phyloP scores from a whole-genome alignment of 2,797 vertebrate species.

The Trachops cirrhosus region DNA sequence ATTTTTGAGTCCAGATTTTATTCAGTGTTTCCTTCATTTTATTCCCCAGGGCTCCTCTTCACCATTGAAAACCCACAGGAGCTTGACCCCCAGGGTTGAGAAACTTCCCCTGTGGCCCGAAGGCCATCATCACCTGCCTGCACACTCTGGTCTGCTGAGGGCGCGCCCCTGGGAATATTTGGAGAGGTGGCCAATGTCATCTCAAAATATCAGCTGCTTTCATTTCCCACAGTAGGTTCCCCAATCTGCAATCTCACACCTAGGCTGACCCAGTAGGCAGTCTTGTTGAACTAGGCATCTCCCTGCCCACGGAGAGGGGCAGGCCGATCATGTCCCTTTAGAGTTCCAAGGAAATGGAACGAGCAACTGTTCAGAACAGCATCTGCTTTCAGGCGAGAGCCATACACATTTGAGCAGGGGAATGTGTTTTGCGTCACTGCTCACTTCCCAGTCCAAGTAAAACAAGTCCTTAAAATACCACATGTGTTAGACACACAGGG shows the following conservation, averaged over 20 bases:
- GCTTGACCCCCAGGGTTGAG: conserved; percentile 66
- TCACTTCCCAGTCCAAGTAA: not conserved
- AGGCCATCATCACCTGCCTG: conserved; percentile 71
- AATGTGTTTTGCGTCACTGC: not conserved
- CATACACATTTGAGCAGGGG: not conserved
- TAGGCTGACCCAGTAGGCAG: not conserved
- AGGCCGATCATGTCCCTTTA: not conserved
- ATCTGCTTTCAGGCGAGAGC: not conserved
- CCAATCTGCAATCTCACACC: not conserved
- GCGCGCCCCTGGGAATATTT: conserved; percentile 73
- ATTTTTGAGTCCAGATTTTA: not conserved
- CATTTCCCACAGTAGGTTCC: not conserved
- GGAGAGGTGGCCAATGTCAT: conserved; percentile 77
- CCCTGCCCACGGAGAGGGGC: not conserved
- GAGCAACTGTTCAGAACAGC: not conserved
- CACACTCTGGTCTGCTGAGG: conserved; percentile 76
- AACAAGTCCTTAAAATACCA: not conserved
- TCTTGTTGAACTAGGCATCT: not conserved
- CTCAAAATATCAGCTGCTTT: conserved; percentile 68
- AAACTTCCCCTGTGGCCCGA: conserved; percentile 64
- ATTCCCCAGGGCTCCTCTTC: conserved; percentile 3
- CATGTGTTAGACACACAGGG: accelerated
- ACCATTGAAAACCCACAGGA: conserved; percentile 74
- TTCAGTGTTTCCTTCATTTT: not conserved
- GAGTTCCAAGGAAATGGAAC: not conserved